Percentiles rank a stretch among this genome's conserved stretches.
phyloP scores from a whole-genome alignment of 2,797 vertebrate species.

The Emys orbicularis region DNA sequence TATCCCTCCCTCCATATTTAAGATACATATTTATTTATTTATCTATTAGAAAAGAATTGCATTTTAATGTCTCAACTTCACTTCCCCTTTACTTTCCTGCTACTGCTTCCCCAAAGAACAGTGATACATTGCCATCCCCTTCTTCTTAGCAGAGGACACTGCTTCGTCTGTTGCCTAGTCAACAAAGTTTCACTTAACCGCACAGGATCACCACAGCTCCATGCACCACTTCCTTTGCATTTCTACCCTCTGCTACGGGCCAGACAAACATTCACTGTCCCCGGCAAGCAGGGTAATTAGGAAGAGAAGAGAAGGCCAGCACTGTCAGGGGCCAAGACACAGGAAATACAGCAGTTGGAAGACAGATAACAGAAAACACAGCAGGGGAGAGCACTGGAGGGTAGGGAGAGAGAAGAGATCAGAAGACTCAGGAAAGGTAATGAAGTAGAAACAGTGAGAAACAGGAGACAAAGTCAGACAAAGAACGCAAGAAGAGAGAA shows the following conservation, averaged over 20 bases:
- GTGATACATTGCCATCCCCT: neutral
- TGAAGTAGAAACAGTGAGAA: neutral
- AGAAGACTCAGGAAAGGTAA: neutral
- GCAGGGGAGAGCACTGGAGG: neutral
- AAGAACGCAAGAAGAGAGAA: slow-evolving; percentile 21
- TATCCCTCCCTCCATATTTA: neutral
- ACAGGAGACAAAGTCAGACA: neutral
- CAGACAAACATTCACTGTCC: neutral
- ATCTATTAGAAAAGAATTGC: neutral
- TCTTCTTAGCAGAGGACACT: rapidly evolving
- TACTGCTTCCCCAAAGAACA: neutral
- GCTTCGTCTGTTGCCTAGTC: neutral
- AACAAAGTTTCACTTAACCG: neutral
- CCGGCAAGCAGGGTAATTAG: rapidly evolving
- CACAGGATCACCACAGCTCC: rapidly evolving
- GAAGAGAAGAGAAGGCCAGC: neutral
- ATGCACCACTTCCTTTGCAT: neutral
- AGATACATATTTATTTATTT: neutral
- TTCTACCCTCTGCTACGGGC: neutral
- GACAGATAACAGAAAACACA: rapidly evolving
- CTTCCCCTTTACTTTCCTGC: neutral
- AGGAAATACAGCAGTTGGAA: rapidly evolving
- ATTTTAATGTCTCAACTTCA: neutral
- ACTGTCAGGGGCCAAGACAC: neutral
- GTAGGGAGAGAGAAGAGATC: neutral